Conservation (phyloP, 2,797 vertebrate species). For the Muscicapa comitata region DNA sequence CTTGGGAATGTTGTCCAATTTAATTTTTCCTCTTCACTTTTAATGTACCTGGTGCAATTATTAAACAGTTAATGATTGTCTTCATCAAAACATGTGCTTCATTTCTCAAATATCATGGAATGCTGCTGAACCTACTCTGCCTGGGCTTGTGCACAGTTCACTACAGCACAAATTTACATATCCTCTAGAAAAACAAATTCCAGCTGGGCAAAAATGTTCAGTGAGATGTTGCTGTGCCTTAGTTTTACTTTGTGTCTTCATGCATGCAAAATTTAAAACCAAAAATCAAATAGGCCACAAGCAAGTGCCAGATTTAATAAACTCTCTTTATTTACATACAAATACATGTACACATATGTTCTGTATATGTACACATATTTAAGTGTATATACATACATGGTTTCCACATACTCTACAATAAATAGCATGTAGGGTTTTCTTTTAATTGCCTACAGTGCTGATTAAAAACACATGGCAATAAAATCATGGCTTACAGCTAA, state of each 20-base stretch:
- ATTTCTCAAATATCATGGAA: background rate
- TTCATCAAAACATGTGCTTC: accelerated
- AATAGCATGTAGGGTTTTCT: slow-evolving; percentile 59
- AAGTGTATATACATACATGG: slow-evolving; percentile 73
- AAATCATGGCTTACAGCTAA: slow-evolving; percentile 73
- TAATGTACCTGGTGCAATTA: background rate
- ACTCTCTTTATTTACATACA: slow-evolving; percentile 81
- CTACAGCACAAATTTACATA: accelerated
- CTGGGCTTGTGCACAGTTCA: background rate
- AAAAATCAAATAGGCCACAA: background rate
- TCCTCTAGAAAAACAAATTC: background rate
- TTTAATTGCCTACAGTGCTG: slow-evolving; percentile 67
- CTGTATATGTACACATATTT: slow-evolving; percentile 69
- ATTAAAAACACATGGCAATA: slow-evolving; percentile 73
- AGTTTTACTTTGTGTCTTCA: background rate
- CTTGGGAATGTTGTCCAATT: background rate
- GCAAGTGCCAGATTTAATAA: slow-evolving; percentile 75
- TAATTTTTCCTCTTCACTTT: background rate
- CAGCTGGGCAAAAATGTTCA: background rate
- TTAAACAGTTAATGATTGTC: background rate
- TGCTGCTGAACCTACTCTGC: background rate
- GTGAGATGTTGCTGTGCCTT: background rate
- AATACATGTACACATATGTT: slow-evolving; percentile 70
- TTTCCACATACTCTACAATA: slow-evolving; percentile 74
- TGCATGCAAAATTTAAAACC: background rate